Conservation (phyloP, 2,888 invertebrate genomes). For the Pseudoips prasinana region DNA sequence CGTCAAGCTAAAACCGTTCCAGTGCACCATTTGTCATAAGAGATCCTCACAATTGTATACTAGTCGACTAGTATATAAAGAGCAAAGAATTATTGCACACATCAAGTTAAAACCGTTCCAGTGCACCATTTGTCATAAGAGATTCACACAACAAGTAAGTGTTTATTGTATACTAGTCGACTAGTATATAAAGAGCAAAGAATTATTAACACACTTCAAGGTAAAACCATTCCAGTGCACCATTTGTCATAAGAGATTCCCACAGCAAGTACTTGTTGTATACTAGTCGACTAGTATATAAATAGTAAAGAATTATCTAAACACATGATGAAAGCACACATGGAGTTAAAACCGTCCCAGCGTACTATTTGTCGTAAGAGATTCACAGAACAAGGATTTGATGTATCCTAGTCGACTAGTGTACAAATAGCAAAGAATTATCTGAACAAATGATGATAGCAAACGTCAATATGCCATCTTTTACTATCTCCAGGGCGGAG, state of each 20-base stretch:
- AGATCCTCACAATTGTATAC: no score
- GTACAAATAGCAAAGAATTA: slow-evolving; percentile 43
- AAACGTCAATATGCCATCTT: no score
- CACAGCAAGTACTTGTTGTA: slow-evolving; percentile 47
- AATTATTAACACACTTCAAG: slow-evolving; percentile 53
- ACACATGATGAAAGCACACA: slow-evolving; percentile 63
- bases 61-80: no score
- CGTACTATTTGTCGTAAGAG: slow-evolving; percentile 58
- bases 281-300: no score
- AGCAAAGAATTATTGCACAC: slow-evolving; percentile 51
- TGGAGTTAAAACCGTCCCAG: slow-evolving; percentile 60
- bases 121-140: slow-evolving; percentile 54
- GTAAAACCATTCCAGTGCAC: slow-evolving; percentile 61
- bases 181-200: no score
- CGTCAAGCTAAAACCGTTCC: slow-evolving; percentile 59
- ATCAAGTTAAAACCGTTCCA: slow-evolving; percentile 61
- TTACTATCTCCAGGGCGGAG: slow-evolving; percentile 54
- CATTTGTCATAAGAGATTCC: no score
- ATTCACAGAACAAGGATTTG: slow-evolving; percentile 66
- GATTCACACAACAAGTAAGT: slow-evolving; percentile 63
- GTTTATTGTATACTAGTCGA: no score
- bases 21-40: slow-evolving; percentile 62
- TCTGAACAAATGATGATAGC: slow-evolving; percentile 46
- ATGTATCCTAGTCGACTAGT: no score
- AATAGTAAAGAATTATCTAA: slow-evolving; percentile 41